phyloP scores from a whole-genome alignment of 2,113 vertebrate species.

The Pristiophorus japonicus region DNA sequence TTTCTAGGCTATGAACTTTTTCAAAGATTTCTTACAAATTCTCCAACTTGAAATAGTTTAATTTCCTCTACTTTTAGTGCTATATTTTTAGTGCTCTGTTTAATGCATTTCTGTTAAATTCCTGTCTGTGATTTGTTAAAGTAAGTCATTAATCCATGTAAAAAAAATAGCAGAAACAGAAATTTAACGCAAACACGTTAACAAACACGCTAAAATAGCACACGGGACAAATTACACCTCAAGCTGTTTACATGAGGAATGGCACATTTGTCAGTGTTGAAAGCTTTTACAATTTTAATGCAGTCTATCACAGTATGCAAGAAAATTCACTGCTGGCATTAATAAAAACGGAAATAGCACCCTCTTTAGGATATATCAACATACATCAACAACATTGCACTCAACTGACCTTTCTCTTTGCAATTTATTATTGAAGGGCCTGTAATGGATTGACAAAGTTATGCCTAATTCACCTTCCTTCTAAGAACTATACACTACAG shows the following conservation, averaged over 20 bases:
- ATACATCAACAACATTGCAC: background rate
- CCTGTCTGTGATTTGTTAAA: background rate
- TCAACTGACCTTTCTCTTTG: no score
- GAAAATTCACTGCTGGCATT: background rate
- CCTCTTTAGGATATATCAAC: constrained; percentile 17
- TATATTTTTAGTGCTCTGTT: background rate
- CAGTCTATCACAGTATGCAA: background rate
- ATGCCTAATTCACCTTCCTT: background rate
- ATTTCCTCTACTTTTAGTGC: background rate
- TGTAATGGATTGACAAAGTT: background rate
- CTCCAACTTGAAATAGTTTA: background rate
- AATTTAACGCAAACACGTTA: background rate
- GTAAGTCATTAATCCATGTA: background rate
- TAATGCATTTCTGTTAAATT: background rate
- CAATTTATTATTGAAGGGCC: background rate
- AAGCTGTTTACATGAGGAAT: background rate
- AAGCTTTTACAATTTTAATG: background rate
- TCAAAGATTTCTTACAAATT: background rate
- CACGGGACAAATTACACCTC: background rate
- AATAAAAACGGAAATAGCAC: constrained; percentile 7
- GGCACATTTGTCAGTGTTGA: background rate
- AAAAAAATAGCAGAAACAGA: background rate
- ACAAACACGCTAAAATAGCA: background rate
- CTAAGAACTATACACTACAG: background rate
- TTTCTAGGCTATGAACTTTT: background rate